phyloP scores from a whole-genome alignment of 1,140 invertebrate genomes.

The Halictus rubicundus region DNA sequence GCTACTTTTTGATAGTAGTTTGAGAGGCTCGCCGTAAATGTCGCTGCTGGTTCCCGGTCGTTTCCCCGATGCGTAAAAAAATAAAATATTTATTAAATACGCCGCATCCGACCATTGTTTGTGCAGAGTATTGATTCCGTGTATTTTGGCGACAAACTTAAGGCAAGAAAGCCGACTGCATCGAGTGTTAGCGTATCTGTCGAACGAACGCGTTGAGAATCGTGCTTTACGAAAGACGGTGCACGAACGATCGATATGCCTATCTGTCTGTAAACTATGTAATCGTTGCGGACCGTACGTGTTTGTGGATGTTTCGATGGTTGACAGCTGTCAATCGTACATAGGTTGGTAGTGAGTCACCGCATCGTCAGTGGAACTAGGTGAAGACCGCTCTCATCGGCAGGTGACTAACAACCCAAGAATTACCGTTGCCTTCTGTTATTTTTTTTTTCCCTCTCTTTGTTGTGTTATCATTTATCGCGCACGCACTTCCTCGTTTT shows the following conservation, averaged over 20 bases:
- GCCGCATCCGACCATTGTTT: too few relatives aligned
- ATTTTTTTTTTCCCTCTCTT: slow-evolving; percentile 2
- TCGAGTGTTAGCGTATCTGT: too few relatives aligned
- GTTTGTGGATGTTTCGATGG: slow-evolving; percentile 57
- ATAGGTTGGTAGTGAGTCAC: slow-evolving; percentile 62
- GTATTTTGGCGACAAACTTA: too few relatives aligned
- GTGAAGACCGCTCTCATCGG: slow-evolving; percentile 22
- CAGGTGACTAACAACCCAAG: slow-evolving; percentile 37
- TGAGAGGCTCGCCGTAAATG: too few relatives aligned
- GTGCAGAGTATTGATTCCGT: too few relatives aligned
- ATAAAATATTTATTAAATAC: too few relatives aligned
- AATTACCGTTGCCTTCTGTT: slow-evolving; percentile 17
- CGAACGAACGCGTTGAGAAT: slow-evolving; percentile 13
- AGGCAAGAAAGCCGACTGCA: too few relatives aligned
- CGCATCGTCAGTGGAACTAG: slow-evolving; percentile 42
- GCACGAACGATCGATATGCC: slow-evolving; percentile 57
- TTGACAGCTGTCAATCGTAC: slow-evolving; percentile 64
- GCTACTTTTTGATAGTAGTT: too few relatives aligned
- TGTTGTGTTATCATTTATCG: slow-evolving; percentile 27
- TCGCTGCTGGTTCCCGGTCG: too few relatives aligned
- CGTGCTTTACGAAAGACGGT: slow-evolving; percentile 1
- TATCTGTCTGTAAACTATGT: slow-evolving; percentile 53
- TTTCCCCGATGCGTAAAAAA: too few relatives aligned
- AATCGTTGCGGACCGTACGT: slow-evolving; percentile 51
- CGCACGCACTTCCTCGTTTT: slow-evolving; percentile 35